Evolutionary conservation across 30 jellyfish, hydroid and myxozoan species (phyloP).

Genomic region (Aurelia aurita): DNA sequence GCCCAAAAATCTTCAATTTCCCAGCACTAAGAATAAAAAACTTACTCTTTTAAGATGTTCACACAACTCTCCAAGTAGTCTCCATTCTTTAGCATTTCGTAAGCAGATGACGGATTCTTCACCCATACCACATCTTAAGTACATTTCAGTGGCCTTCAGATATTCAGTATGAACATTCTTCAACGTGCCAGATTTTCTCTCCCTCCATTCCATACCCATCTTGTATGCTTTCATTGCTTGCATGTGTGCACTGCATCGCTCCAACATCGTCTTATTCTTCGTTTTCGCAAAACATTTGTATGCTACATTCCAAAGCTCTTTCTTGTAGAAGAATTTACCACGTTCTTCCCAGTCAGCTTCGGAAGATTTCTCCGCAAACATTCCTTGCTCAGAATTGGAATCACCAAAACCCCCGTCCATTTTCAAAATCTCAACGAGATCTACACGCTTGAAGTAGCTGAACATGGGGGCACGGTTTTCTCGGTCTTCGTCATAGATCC

Average conservation of each 20-base stretch:
- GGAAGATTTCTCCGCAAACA: constrained; percentile 69
- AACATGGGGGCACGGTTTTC: constrained; percentile 86
- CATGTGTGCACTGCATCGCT: constrained; percentile 59
- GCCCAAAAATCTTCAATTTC: too few species aligned
- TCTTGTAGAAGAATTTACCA: constrained; percentile 67
- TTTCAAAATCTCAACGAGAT: constrained; percentile 62
- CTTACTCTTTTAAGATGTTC: constrained; percentile 9
- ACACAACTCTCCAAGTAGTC: constrained; percentile 57
- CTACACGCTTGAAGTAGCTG: constrained; percentile 46
- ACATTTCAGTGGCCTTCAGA: constrained; percentile 63
- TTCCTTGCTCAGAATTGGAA: constrained; percentile 9
- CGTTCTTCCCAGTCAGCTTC: constrained; percentile 72
- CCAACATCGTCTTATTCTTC: constrained; percentile 34
- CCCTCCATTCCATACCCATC: constrained; percentile 62
- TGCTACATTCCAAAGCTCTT: constrained; percentile 72
- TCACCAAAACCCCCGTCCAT: constrained; percentile 41
- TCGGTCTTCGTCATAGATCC: constrained; percentile 90
- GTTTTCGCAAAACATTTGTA: constrained; percentile 60
- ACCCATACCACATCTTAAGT: constrained; percentile 63
- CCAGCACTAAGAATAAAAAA: too few species aligned
- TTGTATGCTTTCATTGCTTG: constrained; percentile 74
- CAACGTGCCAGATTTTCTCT: constrained; percentile 29
- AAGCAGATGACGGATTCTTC: constrained; percentile 72
- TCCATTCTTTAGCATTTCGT: constrained; percentile 73
- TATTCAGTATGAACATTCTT: constrained; percentile 60